Conservation (phyloP, 1,140 invertebrate genomes). For the Papilio helenus region DNA sequence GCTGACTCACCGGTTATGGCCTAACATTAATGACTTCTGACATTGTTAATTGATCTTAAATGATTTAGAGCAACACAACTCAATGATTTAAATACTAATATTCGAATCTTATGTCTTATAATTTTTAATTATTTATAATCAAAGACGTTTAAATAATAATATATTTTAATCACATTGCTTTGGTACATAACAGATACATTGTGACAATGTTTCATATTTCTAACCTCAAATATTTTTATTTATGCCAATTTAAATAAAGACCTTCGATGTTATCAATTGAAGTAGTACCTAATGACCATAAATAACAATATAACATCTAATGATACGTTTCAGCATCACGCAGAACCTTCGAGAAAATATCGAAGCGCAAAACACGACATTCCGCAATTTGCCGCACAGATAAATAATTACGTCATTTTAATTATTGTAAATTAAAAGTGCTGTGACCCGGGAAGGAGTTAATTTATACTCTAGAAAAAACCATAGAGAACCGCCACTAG, state of each 20-base stretch:
- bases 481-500: slow-evolving; percentile 2
- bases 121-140: neutral
- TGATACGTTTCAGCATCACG: slow-evolving; percentile 3
- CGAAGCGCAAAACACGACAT: slow-evolving; percentile 4
- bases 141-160: too few species aligned
- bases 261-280: neutral
- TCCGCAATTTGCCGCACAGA: neutral
- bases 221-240: neutral
- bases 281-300: too few species aligned
- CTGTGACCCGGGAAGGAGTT: slow-evolving; percentile 29
- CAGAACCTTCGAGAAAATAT: neutral
- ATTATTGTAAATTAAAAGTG: slow-evolving; percentile 19
- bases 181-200: too few species aligned
- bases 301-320: too few species aligned
- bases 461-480: slow-evolving; percentile 20
- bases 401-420: slow-evolving; percentile 20
- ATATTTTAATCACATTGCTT: too few species aligned
- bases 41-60: slow-evolving; percentile 1
- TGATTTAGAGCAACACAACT: neutral
- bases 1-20: slow-evolving; percentile 15
- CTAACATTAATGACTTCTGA: neutral
- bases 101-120: neutral
- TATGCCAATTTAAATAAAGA: neutral
- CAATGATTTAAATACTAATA: too few species aligned
- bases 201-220: too few species aligned